Evolutionary conservation across 2,888 invertebrate species (phyloP).

Genomic region (Drosophila koepferae): DNA sequence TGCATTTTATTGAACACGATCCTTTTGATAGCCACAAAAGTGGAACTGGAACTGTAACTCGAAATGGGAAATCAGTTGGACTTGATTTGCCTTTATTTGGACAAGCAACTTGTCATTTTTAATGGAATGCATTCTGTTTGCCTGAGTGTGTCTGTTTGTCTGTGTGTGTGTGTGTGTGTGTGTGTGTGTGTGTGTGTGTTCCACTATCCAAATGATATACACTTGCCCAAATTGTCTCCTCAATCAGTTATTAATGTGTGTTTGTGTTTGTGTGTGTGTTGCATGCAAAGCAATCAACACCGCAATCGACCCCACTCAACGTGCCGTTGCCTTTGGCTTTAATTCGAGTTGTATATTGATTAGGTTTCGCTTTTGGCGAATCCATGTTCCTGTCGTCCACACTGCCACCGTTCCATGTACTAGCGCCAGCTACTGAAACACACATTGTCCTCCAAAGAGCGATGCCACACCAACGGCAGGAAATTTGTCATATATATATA

Average conservation of each 20-base stretch:
- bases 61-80: slow-evolving; percentile 45
- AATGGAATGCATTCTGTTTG: slow-evolving; percentile 67
- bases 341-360: slow-evolving; percentile 74
- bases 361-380: slow-evolving; percentile 76
- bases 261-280: slow-evolving; percentile 6
- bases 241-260: slow-evolving; percentile 45
- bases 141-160: slow-evolving; percentile 21
- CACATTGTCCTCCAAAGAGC: slow-evolving; percentile 34
- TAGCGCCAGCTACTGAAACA: slow-evolving; percentile 80
- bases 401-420: slow-evolving; percentile 83
- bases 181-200: slow-evolving; percentile 4
- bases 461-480: slow-evolving; percentile 29
- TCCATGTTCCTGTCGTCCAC: slow-evolving; percentile 82
- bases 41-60: slow-evolving; percentile 30
- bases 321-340: slow-evolving; percentile 50
- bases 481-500: slow-evolving; percentile 77
- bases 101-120: slow-evolving; percentile 79
- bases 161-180: no score
- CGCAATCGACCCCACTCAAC: slow-evolving; percentile 49
- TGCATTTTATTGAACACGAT: slow-evolving; percentile 78
- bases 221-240: slow-evolving; percentile 28
- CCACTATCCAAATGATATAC: slow-evolving; percentile 9
- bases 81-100: slow-evolving; percentile 71
- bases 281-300: slow-evolving; percentile 75
- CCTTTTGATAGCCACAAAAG: slow-evolving; percentile 55